Evolutionary conservation across 2,113 vertebrate species (phyloP).

Genomic region (Theropithecus gelada): DNA sequence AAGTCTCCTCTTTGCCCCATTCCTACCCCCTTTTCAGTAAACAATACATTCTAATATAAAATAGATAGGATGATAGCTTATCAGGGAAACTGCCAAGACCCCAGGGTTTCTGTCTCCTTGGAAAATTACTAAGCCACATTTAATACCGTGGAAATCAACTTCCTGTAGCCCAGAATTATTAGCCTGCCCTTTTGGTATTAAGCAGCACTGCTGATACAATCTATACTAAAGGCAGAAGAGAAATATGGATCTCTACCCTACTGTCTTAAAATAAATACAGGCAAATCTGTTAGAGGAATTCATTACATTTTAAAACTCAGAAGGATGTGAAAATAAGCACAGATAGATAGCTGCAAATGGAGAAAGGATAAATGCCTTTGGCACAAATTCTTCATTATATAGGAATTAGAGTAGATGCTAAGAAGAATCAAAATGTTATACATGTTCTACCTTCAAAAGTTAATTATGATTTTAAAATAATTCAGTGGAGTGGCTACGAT

Average conservation of each 20-base stretch:
- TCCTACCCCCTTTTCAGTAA: background rate
- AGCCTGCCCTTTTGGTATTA: constrained; percentile 19
- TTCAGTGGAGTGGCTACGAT: constrained; percentile 41
- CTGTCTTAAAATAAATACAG: constrained; percentile 50
- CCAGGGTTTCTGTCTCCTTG: constrained; percentile 32
- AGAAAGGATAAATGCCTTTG: background rate
- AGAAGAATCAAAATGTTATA: constrained; percentile 56
- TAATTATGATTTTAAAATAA: constrained; percentile 67
- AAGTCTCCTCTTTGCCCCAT: background rate
- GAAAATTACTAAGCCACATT: constrained; percentile 45
- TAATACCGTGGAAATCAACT: constrained; percentile 54
- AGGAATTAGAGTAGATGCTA: constrained; percentile 51
- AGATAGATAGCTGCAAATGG: constrained; percentile 5
- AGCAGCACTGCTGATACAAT: constrained; percentile 42
- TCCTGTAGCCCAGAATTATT: constrained; percentile 29
- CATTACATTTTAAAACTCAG: constrained; percentile 62
- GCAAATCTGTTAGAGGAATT: constrained; percentile 32
- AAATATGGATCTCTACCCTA: background rate
- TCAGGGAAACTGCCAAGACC: constrained; percentile 27
- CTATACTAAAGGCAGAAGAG: constrained; percentile 43
- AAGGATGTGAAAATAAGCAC: constrained; percentile 41
- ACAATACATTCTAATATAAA: constrained; percentile 54
- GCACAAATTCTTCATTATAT: constrained; percentile 63
- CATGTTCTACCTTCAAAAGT: constrained; percentile 21
- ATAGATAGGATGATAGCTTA: constrained; percentile 65